Evolutionary conservation across 2,888 invertebrate species (phyloP).

Genomic region (Augiades crinisus): DNA sequence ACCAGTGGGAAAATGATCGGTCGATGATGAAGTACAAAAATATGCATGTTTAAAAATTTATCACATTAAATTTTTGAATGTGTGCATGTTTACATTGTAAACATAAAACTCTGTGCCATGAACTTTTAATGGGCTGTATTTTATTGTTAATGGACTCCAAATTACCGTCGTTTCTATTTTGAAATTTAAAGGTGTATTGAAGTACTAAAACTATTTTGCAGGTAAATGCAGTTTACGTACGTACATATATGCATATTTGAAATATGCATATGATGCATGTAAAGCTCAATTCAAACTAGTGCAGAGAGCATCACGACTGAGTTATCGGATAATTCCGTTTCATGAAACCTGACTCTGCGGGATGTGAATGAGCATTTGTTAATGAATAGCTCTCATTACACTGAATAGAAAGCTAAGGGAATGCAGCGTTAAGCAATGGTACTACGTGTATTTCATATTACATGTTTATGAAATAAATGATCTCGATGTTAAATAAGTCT

Average conservation of each 20-base stretch:
- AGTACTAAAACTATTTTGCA: neutral
- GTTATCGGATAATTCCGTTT: constrained; percentile 27
- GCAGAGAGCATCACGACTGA: constrained; percentile 13
- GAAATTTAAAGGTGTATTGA: neutral
- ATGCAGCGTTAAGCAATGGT: constrained; percentile 6
- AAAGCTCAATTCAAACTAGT: constrained; percentile 21
- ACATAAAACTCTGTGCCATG: no score
- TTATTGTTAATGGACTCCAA: no score
- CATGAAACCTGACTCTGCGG: constrained; percentile 19
- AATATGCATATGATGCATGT: constrained; percentile 5
- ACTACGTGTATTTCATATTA: neutral
- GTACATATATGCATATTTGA: no score
- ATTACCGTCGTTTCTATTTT: no score
- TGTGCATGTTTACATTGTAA: no score
- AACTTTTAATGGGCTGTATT: no score
- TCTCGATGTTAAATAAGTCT: no score
- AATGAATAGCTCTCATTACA: constrained; percentile 25
- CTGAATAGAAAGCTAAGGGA: constrained; percentile 17
- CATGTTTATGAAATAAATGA: no score
- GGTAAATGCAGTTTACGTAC: neutral
- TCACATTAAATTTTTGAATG: no score
- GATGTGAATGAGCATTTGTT: constrained; percentile 26
- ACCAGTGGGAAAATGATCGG: no score
- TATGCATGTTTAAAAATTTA: no score
- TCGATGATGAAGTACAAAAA: no score